Evolutionary conservation across 2,113 vertebrate species (phyloP), one percentile per base, ranked within the genome.

Genomic region (Perca flavescens): DNA sequence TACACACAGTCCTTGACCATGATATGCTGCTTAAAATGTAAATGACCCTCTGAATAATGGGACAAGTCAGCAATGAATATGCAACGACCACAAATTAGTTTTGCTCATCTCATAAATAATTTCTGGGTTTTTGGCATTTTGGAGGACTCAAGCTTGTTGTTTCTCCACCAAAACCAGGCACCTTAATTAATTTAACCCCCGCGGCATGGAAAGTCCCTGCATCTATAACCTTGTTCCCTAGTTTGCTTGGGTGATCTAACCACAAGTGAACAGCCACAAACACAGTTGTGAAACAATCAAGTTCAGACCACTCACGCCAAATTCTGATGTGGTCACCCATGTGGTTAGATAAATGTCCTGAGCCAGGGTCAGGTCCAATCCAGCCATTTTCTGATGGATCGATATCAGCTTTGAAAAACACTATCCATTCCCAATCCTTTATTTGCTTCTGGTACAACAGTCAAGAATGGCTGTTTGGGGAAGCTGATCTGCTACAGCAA

Each of bases 1-100:
- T 78, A 91, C 91, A 89, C 86, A 86, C 82, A 91, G 93, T 92
- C 91, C 90, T 94, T 92, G 91, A 92, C 93, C 92, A 90, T 91
- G 80, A 90, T 90, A 86, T 58, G 85, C 89, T 87, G 84, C 90
- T 92, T 92, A 89, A 93, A 92, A 93, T 93, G 90, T 81, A 92
- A 93, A 94, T 91, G 85, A 88, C 85, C 60, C 77, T 66, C 75
- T 87, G 85, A 86, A 89, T 92, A 92, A 91, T 88, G 78, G 82
- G 86, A 89, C 79, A 91, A 91, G 87, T 90, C 89, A 86, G 90
- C 90, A 82, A 90, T 88, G 90, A 93, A 93, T 92, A 90, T 92
- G 88, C 90, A 93, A 91, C 71, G 1, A 43, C 75, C 50, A 81
- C 88, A 90, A 84, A 88, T 92, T 76, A 83, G 86, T 89, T 88